Conservation (phyloP, 2,113 vertebrate genomes). For the Himantopus leucocephalus region DNA sequence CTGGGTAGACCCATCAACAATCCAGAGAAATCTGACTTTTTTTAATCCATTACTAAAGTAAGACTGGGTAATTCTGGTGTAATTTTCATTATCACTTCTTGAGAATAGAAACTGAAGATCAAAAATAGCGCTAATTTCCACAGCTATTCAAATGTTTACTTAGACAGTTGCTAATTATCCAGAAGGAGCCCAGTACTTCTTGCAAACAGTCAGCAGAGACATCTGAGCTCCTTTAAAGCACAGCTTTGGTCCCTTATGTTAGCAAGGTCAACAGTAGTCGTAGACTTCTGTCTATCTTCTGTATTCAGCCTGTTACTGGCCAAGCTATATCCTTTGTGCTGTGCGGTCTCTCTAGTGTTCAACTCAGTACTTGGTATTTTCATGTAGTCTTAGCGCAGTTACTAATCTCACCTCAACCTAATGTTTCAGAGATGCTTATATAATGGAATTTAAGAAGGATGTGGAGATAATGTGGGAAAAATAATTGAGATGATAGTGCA, state of each 20-base stretch:
- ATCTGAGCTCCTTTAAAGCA: slow-evolving; percentile 16
- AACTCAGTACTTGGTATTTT: neutral
- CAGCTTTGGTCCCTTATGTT: slow-evolving; percentile 1
- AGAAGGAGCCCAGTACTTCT: neutral
- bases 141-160: slow-evolving; percentile 45
- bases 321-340: neutral
- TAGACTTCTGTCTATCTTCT: neutral
- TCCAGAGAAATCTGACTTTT: neutral
- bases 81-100: neutral
- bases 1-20: neutral
- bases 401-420: neutral
- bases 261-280: slow-evolving; percentile 26
- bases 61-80: neutral
- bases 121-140: slow-evolving; percentile 13
- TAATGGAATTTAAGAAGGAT: neutral
- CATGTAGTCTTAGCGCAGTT: neutral
- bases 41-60: neutral
- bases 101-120: neutral
- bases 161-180: slow-evolving; percentile 24
- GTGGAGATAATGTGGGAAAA: neutral
- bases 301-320: neutral
- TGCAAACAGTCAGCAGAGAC: neutral
- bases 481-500: neutral
- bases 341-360: neutral
- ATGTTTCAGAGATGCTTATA: neutral